Evolutionary conservation across 2,797 vertebrate species (phyloP).

Genomic region (Philypnodon macrostomus): DNA sequence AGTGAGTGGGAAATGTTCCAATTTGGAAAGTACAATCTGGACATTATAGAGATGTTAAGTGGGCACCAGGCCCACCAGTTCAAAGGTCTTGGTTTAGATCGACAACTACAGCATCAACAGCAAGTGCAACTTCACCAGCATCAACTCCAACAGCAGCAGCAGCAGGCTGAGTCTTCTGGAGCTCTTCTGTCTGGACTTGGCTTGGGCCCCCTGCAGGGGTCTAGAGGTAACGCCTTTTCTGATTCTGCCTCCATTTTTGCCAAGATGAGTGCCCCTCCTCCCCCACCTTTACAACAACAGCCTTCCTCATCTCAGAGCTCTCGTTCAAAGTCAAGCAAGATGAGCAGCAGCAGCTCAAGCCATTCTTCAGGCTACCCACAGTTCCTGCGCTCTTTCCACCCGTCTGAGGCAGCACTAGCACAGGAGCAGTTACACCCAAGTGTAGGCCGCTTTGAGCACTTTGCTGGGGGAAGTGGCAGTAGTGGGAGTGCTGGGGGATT

Average conservation of each 20-base stretch:
- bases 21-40: slow-evolving; percentile 88
- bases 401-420: slow-evolving; percentile 81
- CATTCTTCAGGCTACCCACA: slow-evolving; percentile 82
- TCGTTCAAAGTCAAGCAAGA: slow-evolving; percentile 83
- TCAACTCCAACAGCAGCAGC: slow-evolving; percentile 83
- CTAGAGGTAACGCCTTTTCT: slow-evolving; percentile 84
- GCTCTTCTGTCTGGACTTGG: slow-evolving; percentile 84
- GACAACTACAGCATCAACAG: slow-evolving; percentile 84
- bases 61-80: slow-evolving; percentile 86
- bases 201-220: slow-evolving; percentile 81
- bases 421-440: slow-evolving; percentile 82
- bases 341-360: slow-evolving; percentile 79
- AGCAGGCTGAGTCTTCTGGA: slow-evolving; percentile 82
- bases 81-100: slow-evolving; percentile 84
- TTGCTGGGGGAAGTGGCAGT: slow-evolving; percentile 78
- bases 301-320: slow-evolving; percentile 82
- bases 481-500: slow-evolving; percentile 78
- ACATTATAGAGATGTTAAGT: slow-evolving; percentile 89
- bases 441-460: slow-evolving; percentile 83
- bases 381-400: slow-evolving; percentile 85
- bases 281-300: slow-evolving; percentile 82
- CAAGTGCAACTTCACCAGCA: slow-evolving; percentile 85
- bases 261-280: slow-evolving; percentile 86
- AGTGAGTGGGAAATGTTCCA: slow-evolving; percentile 87
- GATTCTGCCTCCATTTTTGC: slow-evolving; percentile 85